Percentiles rank a stretch among this genome's conserved stretches.
Evolutionary conservation across 2,113 vertebrate species (phyloP).

Genomic region (Chloebia gouldiae): DNA sequence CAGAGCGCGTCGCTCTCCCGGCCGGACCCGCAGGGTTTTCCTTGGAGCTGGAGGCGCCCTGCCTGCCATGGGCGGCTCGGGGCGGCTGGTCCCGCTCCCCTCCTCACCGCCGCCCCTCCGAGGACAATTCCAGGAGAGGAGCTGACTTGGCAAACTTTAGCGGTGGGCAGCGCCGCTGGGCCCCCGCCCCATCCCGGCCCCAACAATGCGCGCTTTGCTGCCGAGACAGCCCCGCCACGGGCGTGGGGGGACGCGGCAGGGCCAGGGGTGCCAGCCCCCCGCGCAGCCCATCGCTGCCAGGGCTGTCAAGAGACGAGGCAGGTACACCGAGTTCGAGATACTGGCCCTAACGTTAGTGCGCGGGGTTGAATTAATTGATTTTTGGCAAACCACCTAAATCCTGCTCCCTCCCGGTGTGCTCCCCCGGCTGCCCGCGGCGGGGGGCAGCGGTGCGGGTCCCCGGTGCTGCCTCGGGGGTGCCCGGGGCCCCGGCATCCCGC

Average conservation of each 20-base stretch:
- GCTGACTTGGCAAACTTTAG: conserved; percentile 34
- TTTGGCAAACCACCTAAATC: not conserved
- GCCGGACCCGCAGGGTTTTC: not conserved
- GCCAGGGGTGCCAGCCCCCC: conserved; percentile 42
- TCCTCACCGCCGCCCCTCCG: not conserved
- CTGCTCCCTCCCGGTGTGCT: not conserved
- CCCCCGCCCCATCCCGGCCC: conserved; percentile 40
- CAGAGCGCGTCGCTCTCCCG: not conserved
- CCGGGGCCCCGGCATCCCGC: no score
- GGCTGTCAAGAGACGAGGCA: conserved; percentile 2
- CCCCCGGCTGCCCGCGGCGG: not conserved
- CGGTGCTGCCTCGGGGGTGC: not conserved
- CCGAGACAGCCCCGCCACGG: conserved; percentile 1
- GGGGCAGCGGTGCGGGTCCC: not conserved
- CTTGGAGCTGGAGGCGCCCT: not conserved
- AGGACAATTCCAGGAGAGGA: not conserved
- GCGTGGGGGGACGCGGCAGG: not conserved
- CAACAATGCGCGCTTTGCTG: conserved; percentile 74
- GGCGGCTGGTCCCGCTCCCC: not conserved
- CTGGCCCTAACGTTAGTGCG: not conserved
- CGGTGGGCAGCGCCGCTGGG: conserved; percentile 24
- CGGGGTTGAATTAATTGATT: not conserved
- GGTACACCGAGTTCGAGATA: not conserved
- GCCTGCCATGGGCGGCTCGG: not conserved
- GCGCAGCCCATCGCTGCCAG: conserved; percentile 44